Conservation (phyloP, 2,113 vertebrate genomes). For the Potamarius usumacintae region DNA sequence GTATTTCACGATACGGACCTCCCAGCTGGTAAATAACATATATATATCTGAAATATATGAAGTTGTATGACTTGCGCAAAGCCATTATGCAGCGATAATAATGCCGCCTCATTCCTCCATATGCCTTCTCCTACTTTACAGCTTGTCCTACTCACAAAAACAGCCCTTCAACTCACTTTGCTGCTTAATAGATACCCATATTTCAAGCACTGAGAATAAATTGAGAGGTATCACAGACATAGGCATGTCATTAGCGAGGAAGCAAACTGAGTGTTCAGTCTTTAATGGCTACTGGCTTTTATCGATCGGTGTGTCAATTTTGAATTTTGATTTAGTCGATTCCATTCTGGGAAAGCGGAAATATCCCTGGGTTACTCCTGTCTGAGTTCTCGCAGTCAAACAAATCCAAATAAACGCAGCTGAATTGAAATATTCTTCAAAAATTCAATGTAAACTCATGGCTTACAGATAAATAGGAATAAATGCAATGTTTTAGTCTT, state of each 20-base stretch:
- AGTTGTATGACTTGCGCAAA: not conserved
- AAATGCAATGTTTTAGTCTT: not conserved
- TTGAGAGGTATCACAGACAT: slow-evolving; percentile 1
- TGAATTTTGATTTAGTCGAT: slow-evolving; percentile 18
- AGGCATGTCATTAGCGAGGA: slow-evolving; percentile 1
- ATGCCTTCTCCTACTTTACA: not conserved
- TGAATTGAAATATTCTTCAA: not conserved
- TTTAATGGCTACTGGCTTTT: slow-evolving; percentile 13
- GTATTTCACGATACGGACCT: too few species aligned
- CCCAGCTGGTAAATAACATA: not conserved
- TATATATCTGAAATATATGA: not conserved
- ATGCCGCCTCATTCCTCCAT: not conserved
- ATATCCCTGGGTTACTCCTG: not conserved
- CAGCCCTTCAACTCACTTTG: not conserved
- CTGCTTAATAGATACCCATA: not conserved
- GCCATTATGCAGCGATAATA: not conserved
- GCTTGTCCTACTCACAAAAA: slow-evolving; percentile 32
- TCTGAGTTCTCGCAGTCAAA: not conserved
- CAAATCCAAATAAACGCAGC: not conserved
- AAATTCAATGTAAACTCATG: not conserved
- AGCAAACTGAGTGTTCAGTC: slow-evolving; percentile 5
- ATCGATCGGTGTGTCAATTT: slow-evolving; percentile 10
- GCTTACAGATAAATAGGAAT: too few species aligned
- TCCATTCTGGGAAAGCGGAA: not conserved
- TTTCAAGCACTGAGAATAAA: not conserved